Conservation (phyloP, 2,113 vertebrate genomes). For the Myiozetetes cayanensis region DNA sequence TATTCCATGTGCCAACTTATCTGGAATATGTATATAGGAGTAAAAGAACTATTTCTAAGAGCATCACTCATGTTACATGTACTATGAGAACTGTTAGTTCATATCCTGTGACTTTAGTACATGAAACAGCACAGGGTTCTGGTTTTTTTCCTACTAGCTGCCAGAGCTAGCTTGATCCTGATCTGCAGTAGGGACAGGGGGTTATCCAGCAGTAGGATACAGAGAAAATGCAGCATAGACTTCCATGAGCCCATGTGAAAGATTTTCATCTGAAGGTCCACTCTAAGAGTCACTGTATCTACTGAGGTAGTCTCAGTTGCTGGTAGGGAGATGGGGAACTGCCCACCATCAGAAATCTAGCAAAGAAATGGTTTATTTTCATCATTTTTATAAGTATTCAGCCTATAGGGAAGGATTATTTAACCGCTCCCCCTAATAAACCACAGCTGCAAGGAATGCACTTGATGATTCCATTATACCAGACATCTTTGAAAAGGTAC, state of each 20-base stretch:
- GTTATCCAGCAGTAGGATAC: background rate
- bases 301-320: background rate
- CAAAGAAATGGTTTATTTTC: background rate
- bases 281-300: background rate
- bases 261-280: background rate
- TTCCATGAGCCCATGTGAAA: fast-evolving
- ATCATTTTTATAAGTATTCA: fast-evolving
- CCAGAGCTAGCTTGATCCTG: background rate
- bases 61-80: background rate
- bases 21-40: background rate
- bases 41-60: background rate
- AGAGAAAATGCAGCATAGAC: background rate
- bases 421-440: background rate
- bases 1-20: background rate
- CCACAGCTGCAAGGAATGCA: background rate
- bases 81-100: background rate
- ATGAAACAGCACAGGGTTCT: background rate
- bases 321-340: background rate
- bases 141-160: background rate
- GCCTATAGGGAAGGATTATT: background rate
- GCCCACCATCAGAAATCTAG: background rate
- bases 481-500: background rate
- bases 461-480: background rate
- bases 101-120: background rate
- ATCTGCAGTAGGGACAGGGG: background rate